A percentile compares a stretch with the other conserved stretches of the same genome.
Evolutionary conservation across 2,113 vertebrate species (phyloP).

Genomic region (Lamprologus sp.): DNA sequence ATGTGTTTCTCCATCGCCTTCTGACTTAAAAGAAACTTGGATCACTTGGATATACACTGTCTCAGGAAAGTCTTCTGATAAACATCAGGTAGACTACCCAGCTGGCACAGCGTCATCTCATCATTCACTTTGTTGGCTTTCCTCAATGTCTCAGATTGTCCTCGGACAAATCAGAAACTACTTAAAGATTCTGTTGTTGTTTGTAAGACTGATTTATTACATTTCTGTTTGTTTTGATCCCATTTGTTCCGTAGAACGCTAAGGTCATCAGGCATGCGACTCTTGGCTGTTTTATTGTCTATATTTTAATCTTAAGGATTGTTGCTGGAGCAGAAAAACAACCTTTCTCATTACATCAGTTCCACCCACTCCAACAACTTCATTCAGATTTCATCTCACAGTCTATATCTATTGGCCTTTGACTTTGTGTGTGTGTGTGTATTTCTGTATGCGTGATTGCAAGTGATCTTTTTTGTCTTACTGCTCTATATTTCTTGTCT

Average conservation of each 20-base stretch:
- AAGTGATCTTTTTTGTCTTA: background rate
- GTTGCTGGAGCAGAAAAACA: background rate
- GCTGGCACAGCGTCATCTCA: background rate
- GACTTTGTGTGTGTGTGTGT: background rate
- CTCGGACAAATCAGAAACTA: background rate
- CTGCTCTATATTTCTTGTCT: background rate
- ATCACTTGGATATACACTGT: background rate
- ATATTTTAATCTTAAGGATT: background rate
- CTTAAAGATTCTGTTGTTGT: background rate
- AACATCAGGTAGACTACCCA: background rate
- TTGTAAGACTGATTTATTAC: background rate
- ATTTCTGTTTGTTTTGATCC: background rate
- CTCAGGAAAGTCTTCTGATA: background rate
- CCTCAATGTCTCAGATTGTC: background rate
- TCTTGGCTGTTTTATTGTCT: background rate
- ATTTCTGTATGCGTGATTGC: background rate
- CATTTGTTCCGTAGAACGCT: background rate
- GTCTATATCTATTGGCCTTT: background rate
- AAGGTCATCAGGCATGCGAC: background rate
- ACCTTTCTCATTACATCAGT: background rate
- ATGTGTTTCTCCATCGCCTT: background rate
- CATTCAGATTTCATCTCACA: slow-evolving; percentile 7
- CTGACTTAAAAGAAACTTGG: background rate
- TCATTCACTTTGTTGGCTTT: background rate
- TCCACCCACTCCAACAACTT: background rate